A percentile compares a stretch with the other conserved stretches of the same genome.
Conservation (phyloP, 2,113 vertebrate genomes). For the Pelodiscus sinensis region DNA sequence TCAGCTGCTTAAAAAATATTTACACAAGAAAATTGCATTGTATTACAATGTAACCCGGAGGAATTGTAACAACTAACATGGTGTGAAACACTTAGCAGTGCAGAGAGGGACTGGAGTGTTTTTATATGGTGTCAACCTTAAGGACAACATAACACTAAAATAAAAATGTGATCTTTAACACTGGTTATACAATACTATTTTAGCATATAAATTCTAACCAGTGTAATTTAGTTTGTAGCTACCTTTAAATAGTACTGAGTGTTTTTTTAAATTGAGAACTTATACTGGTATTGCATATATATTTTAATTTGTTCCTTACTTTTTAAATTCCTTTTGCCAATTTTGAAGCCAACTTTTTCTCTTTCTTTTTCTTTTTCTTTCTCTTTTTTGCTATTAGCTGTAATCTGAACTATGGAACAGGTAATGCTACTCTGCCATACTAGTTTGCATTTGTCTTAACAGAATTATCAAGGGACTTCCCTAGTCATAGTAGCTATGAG, state of each 20-base stretch:
- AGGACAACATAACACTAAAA: background rate
- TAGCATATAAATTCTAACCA: background rate
- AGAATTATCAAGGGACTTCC: background rate
- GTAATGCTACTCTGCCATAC: background rate
- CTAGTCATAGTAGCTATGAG: conserved; percentile 25
- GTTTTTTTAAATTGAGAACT: background rate
- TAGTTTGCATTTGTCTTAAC: background rate
- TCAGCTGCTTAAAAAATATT: background rate
- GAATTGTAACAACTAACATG: background rate
- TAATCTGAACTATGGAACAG: background rate
- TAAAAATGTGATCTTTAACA: background rate
- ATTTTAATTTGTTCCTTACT: background rate
- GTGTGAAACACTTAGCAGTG: background rate
- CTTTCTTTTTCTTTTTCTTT: background rate
- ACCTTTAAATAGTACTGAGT: fast-evolving
- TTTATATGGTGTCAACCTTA: background rate
- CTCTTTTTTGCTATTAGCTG: background rate
- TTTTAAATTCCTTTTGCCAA: background rate
- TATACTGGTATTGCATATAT: background rate
- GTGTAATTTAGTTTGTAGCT: background rate
- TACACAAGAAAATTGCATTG: background rate
- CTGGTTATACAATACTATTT: background rate
- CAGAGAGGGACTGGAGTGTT: background rate
- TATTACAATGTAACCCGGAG: background rate
- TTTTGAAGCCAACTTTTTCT: background rate